Evolutionary conservation across 2,888 invertebrate species (phyloP), one percentile per base, ranked within the genome.

Genomic region (Portevinia maculata): DNA sequence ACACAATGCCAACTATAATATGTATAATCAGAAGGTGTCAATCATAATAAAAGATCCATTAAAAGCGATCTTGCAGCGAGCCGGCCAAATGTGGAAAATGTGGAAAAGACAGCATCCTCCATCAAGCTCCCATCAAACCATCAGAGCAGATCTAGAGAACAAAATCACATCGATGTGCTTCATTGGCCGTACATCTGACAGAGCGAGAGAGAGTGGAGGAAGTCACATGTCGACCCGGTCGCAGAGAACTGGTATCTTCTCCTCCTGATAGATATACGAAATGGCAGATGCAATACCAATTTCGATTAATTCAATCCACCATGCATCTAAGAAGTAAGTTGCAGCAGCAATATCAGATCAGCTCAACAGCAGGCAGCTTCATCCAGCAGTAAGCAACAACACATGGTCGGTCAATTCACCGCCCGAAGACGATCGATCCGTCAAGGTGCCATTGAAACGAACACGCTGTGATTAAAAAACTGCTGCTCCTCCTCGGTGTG

Each of bases 401-500:
- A 79, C 84, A 84, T 84, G 78, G 67, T 79, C 74, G 74, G 74
- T 79, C 79, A 74, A 84, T 79, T 84, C 79, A 74, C 79, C 79
- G 76, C 81, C 71, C 59, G 78, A 74, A 79, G 84, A 79, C 79
- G 83, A 83, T 84, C 78, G 84, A 85, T 85, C 86, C 85, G 86
- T 86, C 86, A 86, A 86, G 85, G 75, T 86, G 86, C 86, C 86
- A 86, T 86, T 81, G 78, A 86, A 86, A 84, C 73, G 86, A 85
- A 86, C 85, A 86, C 85, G 85, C 85, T 86, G 84, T 86, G 85
- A 86, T 86, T 86, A 86, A 86, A 85, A 86, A 83, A 78, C 76
- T 84, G 79, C 84, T 75, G 76, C 75, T 81, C 79, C 79, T 75
- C 75, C 75, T 81, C 24, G 55, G 19, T 55, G 64, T 21, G 48